Evolutionary conservation across 2,888 invertebrate genomes (phyloP).

Genomic region (Pheosia gnoma): DNA sequence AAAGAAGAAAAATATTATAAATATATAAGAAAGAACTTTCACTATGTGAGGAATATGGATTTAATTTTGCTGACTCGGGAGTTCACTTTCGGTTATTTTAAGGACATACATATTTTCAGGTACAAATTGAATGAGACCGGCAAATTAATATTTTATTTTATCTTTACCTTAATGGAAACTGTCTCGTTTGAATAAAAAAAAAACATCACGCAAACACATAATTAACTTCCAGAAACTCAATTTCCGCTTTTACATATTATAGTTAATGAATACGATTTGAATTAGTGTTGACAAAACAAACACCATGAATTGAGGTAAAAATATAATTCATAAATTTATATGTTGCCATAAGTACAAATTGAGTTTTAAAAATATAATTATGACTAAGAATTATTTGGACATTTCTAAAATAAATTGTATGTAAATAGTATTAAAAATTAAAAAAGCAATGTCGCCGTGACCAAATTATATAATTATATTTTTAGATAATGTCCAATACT

Average conservation of each 20-base stretch:
- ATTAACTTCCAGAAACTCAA: slow-evolving; percentile 26
- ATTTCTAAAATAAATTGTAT: too few species aligned
- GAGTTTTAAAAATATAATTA: neutral
- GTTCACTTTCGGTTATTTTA: too few species aligned
- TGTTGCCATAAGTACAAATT: neutral
- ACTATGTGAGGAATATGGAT: too few species aligned
- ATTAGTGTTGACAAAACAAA: slow-evolving; percentile 21
- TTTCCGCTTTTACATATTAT: slow-evolving; percentile 27
- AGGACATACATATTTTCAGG: neutral
- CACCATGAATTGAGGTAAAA: slow-evolving; percentile 34
- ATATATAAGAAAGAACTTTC: too few species aligned
- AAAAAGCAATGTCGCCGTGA: too few species aligned
- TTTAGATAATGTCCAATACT: too few species aligned
- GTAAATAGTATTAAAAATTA: too few species aligned
- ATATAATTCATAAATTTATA: neutral
- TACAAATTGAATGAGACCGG: neutral
- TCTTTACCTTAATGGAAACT: slow-evolving; percentile 20
- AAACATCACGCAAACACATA: slow-evolving; percentile 38
- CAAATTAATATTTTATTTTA: neutral
- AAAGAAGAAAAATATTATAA: too few species aligned
- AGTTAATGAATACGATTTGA: slow-evolving; percentile 26
- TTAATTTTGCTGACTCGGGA: too few species aligned
- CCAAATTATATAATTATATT: too few species aligned
- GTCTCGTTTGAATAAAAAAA: slow-evolving; percentile 12
- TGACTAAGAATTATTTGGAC: too few species aligned